Base-by-base conservation (phyloP, 64 coral and sea anemone species). In the Porites australiensis region DNA sequence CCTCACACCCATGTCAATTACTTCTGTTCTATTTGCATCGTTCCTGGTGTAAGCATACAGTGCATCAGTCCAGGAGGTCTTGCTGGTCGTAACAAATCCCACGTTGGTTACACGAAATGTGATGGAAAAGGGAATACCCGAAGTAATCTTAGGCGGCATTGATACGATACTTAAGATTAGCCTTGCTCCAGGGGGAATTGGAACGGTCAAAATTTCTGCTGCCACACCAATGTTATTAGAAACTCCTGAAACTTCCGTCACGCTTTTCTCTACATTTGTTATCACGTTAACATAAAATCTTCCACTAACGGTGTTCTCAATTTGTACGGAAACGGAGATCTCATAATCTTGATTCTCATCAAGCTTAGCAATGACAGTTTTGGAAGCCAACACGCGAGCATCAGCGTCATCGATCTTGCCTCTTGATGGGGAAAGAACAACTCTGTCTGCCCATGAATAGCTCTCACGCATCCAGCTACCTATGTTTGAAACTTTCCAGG, bases 31-130 rank as follows among this genome's bases (percentile, higher is more conserved):
- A 13, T 54, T 74, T 7, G 62, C 84, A 18, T 75, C 91, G 50
- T 50, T 69, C 16, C 55, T 89, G 43, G 46, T 59, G 49, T 96
- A 96, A 14, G 70, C 21, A 57, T 89, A 96, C 86, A 96, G 86
- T 0, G 79, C 90, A 87, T 96, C 95, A 37, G 73, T 79, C 95
- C 95, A 96, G 19, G 88, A 90, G 13, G 87, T 80, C 20, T 87
- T 81, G 18, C n/a, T 66, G 3, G 87, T 90, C 50, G 88, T 57
- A 10, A 72, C 88, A 70, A 65, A 73, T 2, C 90, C 95, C 22
- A 46, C 84, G 48, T 96, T 96, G 61, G 70, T 12, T 16, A 96
- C 95, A 55, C 88, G 70, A 65, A 77, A 96, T 6, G 37, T 37
- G 18, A 96, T 77, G 8, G 86, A 21, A n/a, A 93, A 89, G 51